A percentile compares a stretch with the other conserved stretches of the same genome.
Evolutionary conservation across 2,113 vertebrate species (phyloP).

Genomic region (Symphodus melops): DNA sequence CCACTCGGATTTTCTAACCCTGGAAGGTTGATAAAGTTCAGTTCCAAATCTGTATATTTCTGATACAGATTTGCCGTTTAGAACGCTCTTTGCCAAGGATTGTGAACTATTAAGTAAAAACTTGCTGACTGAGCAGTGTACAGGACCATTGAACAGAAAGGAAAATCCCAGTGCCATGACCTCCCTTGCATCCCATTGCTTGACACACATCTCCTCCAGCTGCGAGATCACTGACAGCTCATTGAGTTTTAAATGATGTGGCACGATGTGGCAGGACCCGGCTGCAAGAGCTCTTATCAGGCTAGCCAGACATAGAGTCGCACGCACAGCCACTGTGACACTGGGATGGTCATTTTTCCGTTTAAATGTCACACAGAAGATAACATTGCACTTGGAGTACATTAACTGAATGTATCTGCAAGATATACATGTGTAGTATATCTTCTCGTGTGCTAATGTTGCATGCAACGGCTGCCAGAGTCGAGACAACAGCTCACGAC

Average conservation of each 20-base stretch:
- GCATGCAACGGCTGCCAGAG: slow-evolving; percentile 25
- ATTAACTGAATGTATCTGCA: background rate
- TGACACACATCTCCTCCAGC: slow-evolving; percentile 63
- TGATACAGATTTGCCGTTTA: too few relatives aligned
- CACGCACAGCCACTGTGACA: background rate
- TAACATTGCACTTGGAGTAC: background rate
- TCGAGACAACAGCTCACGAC: slow-evolving; percentile 27
- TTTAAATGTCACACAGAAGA: slow-evolving; percentile 11
- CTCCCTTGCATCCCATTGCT: slow-evolving; percentile 39
- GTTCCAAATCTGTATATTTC: too few relatives aligned
- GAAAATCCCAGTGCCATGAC: slow-evolving; percentile 32
- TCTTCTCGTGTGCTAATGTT: slow-evolving; percentile 1
- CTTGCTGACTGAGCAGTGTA: slow-evolving; percentile 50
- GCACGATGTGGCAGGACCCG: slow-evolving; percentile 53
- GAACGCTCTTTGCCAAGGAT: too few relatives aligned
- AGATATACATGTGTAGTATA: background rate
- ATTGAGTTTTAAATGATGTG: slow-evolving; percentile 73
- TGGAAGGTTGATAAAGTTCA: too few relatives aligned
- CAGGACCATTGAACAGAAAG: slow-evolving; percentile 30
- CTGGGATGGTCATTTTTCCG: slow-evolving; percentile 10
- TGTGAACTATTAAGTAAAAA: slow-evolving; percentile 43
- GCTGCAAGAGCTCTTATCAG: slow-evolving; percentile 46
- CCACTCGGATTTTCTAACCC: too few relatives aligned
- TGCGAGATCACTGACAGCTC: slow-evolving; percentile 64
- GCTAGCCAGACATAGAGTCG: slow-evolving; percentile 20